These are phyloP conservation scores for Pseudobourletiella spinata DNA, from an alignment of 1,140 invertebrate genomes.

Conservation along the genomic window DNA sequence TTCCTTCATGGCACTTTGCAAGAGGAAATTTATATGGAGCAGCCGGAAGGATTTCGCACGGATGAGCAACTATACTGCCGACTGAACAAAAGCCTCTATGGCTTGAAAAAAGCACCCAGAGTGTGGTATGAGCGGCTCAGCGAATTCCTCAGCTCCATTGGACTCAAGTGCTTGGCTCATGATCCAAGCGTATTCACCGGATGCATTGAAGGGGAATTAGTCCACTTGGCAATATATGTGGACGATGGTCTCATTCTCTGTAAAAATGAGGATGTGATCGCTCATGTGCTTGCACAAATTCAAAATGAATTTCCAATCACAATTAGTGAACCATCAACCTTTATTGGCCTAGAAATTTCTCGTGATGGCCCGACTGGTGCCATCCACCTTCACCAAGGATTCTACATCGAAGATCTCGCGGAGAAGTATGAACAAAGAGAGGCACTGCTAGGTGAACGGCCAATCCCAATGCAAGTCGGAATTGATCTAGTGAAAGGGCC, in stretches of 20 bases:
- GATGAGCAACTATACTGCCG: too few relatives aligned
- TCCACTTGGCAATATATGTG: background rate
- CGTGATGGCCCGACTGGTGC: background rate
- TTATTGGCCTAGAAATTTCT: slow-evolving; percentile 14
- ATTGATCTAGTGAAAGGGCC: slow-evolving; percentile 12
- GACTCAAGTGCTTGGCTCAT: slow-evolving; percentile 41
- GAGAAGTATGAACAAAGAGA: slow-evolving; percentile 17
- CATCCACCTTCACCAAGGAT: slow-evolving; percentile 1
- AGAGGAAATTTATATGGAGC: slow-evolving; percentile 41
- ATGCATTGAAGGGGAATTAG: slow-evolving; percentile 29
- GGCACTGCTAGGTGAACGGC: slow-evolving; percentile 8
- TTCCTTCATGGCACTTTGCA: slow-evolving; percentile 41
- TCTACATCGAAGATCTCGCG: slow-evolving; percentile 6
- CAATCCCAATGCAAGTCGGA: slow-evolving; percentile 6
- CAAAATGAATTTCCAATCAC: background rate
- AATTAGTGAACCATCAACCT: background rate
- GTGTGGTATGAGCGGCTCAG: slow-evolving; percentile 15
- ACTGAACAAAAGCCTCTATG: slow-evolving; percentile 29
- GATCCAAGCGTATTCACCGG: slow-evolving; percentile 41
- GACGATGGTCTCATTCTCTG: background rate
- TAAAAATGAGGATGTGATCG: background rate
- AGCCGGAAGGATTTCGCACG: slow-evolving; percentile 38
- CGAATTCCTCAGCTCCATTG: slow-evolving; percentile 43
- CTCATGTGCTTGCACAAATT: background rate
- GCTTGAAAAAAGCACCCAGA: slow-evolving; percentile 26